Evolutionary conservation across 2,113 vertebrate species (phyloP).

Genomic region (Chiloscyllium plagiosum): DNA sequence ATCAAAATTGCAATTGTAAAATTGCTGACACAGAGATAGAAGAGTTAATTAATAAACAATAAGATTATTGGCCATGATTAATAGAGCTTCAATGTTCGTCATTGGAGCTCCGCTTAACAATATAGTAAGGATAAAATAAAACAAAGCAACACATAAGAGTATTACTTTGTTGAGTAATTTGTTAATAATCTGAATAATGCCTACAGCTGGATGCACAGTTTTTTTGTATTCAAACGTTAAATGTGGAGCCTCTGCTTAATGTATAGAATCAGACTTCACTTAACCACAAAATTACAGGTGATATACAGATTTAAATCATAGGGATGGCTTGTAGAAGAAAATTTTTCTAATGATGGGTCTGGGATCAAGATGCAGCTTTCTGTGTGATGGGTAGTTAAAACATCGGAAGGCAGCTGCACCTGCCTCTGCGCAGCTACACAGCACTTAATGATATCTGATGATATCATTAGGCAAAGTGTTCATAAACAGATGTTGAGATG

Average conservation of each 20-base stretch:
- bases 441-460: slow-evolving; percentile 99
- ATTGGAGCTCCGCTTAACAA: slow-evolving; percentile 93
- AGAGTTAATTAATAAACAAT: slow-evolving; percentile 76
- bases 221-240: slow-evolving; percentile 80
- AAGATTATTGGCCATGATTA: slow-evolving; percentile 68
- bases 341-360: slow-evolving; percentile 99
- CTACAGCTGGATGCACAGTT: slow-evolving; percentile 89
- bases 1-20: not conserved
- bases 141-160: slow-evolving; percentile 77
- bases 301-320: slow-evolving; percentile 99
- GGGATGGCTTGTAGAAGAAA: slow-evolving; percentile 95
- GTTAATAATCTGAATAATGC: slow-evolving; percentile 89
- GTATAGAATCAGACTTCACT: slow-evolving; percentile 98
- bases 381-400: slow-evolving; percentile 78
- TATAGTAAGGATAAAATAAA: slow-evolving; percentile 72
- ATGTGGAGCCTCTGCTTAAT: slow-evolving; percentile 88
- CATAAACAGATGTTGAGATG: slow-evolving; percentile 99
- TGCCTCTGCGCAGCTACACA: slow-evolving; percentile 90
- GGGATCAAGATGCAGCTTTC: slow-evolving; percentile 77
- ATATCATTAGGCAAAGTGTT: slow-evolving; percentile 99
- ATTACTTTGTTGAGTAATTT: slow-evolving; percentile 78
- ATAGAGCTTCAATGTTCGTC: slow-evolving; percentile 93
- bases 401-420: slow-evolving; percentile 99
- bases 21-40: not conserved
- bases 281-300: slow-evolving; percentile 99